These are phyloP conservation scores for Gorsachius goisagi DNA, from an alignment of 2,113 vertebrate genomes.

Conservation along the genomic window DNA sequence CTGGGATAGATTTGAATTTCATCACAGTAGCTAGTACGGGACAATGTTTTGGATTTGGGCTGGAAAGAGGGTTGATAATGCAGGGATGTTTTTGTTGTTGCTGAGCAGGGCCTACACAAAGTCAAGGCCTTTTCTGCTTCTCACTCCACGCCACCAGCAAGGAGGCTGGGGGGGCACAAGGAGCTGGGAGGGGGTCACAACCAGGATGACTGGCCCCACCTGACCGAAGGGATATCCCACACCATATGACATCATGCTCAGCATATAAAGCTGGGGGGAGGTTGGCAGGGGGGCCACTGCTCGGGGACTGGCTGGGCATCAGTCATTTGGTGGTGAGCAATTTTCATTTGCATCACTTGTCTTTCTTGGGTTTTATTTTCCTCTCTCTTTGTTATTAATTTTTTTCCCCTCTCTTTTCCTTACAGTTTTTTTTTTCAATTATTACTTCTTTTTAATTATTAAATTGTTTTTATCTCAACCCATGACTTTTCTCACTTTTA, in stretches of 20 bases:
- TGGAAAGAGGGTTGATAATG: not conserved
- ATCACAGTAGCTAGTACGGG: not conserved
- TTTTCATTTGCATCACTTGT: not conserved
- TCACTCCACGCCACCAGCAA: not conserved
- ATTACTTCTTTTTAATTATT: not conserved
- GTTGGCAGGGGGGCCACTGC: not conserved
- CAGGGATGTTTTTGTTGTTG: not conserved
- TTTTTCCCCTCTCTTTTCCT: not conserved
- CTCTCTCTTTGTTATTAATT: not conserved
- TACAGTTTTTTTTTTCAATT: not conserved
- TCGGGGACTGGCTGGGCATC: not conserved
- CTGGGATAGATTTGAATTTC: not conserved
- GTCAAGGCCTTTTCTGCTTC: not conserved
- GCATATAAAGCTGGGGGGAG: not conserved
- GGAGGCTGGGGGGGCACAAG: not conserved
- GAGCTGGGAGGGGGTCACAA: not conserved
- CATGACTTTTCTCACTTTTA: not conserved
- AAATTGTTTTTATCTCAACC: not conserved
- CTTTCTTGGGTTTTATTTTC: not conserved
- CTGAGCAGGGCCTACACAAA: not conserved
- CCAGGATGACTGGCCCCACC: not conserved
- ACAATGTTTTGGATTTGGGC: not conserved
- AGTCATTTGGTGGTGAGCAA: not conserved
- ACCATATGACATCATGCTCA: not conserved
- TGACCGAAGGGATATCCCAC: not conserved